Conservation (phyloP, 2,797 vertebrate genomes). For the Lophotriccus pileatus region DNA sequence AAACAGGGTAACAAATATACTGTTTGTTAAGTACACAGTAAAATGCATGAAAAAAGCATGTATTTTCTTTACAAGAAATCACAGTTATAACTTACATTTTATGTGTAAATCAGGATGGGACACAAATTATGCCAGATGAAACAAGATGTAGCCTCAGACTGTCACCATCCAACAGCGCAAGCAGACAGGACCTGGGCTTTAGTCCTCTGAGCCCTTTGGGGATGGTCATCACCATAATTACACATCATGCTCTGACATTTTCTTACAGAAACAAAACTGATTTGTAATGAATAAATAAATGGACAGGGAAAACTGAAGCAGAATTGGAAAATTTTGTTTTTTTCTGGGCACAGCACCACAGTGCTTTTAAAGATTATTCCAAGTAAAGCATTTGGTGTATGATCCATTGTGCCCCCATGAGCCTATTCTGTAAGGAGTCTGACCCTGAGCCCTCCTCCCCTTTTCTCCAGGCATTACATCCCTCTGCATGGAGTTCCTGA, state of each 20-base stretch:
- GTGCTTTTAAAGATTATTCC: background rate
- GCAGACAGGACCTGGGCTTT: background rate
- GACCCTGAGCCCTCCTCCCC: background rate
- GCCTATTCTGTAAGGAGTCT: background rate
- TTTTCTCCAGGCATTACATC: background rate
- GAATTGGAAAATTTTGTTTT: background rate
- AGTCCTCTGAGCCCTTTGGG: background rate
- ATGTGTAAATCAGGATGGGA: background rate
- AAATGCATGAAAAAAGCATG: background rate
- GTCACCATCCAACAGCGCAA: background rate
- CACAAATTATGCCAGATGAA: background rate
- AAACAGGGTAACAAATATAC: background rate
- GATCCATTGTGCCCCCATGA: accelerated
- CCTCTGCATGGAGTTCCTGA: background rate
- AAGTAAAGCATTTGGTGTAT: background rate
- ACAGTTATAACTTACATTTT: background rate
- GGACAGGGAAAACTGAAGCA: background rate
- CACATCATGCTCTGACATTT: background rate
- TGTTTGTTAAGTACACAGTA: background rate
- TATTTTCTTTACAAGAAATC: background rate
- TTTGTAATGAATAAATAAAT: background rate
- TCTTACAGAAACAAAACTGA: background rate
- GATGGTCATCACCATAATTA: background rate
- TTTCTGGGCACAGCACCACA: background rate
- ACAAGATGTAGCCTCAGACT: background rate